A percentile compares a stretch with the other conserved stretches of the same genome.
Conservation (phyloP, 2,888 invertebrate species). For the Himalopsyche japonica region DNA sequence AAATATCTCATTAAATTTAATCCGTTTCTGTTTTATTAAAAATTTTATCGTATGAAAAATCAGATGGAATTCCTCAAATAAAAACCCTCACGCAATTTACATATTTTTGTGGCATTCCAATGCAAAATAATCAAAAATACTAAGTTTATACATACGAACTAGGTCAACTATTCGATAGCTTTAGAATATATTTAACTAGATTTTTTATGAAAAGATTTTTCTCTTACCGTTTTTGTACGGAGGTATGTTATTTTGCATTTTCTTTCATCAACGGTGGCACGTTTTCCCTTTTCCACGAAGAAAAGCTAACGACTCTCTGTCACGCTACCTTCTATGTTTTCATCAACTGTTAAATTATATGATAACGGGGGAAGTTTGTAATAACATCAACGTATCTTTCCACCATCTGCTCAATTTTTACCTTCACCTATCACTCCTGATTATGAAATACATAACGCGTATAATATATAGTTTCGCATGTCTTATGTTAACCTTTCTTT, state of each 20-base stretch:
- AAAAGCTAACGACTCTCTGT: slow-evolving; percentile 3
- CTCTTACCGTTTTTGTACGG: background rate
- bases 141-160: background rate
- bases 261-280: background rate
- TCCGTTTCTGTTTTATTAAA: background rate
- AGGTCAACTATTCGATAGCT: background rate
- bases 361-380: slow-evolving; percentile 33
- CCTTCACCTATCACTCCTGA: background rate
- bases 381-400: slow-evolving; percentile 29
- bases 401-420: slow-evolving; percentile 7
- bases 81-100: background rate
- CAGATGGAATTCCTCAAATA: background rate
- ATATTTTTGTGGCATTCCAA: background rate
- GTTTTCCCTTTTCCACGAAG: background rate
- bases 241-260: background rate
- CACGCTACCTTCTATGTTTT: slow-evolving; percentile 35
- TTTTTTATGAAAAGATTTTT: background rate
- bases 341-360: slow-evolving; percentile 39
- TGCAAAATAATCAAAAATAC: background rate
- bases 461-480: background rate
- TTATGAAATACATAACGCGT: background rate
- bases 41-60: background rate
- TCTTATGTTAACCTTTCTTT: background rate
- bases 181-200: background rate
- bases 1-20: no score